phyloP scores from a whole-genome alignment of 2,888 invertebrate genomes.

The Watsonalla binaria region DNA sequence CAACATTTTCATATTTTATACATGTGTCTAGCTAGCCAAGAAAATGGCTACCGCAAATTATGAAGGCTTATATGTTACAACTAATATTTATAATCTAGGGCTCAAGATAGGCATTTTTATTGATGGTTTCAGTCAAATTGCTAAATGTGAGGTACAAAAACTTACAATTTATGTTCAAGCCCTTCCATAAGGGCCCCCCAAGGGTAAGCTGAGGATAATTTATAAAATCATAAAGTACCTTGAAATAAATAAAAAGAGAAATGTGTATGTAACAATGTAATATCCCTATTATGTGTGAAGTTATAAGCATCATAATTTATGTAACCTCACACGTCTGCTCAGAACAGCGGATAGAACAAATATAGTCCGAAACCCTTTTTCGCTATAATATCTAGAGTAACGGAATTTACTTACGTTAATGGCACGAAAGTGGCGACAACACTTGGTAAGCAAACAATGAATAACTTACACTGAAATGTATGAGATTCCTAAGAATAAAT shows the following conservation, averaged over 20 bases:
- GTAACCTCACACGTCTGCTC: conserved; percentile 15
- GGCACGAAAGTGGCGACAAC: conserved; percentile 39
- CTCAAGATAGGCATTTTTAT: too few species aligned
- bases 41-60: too few species aligned
- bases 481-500: conserved; percentile 25
- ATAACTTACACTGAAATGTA: conserved; percentile 35
- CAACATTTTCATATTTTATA: too few species aligned
- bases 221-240: neutral
- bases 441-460: conserved; percentile 41
- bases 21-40: too few species aligned
- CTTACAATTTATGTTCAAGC: too few species aligned
- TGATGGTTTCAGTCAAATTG: too few species aligned
- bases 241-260: neutral
- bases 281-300: conserved; percentile 1
- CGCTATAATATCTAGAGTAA: conserved; percentile 35
- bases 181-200: too few species aligned
- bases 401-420: conserved; percentile 44
- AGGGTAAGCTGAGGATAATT: neutral
- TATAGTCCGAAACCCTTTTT: conserved; percentile 23
- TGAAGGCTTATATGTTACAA: too few species aligned
- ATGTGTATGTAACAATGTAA: neutral
- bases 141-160: too few species aligned
- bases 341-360: conserved; percentile 2
- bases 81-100: too few species aligned
- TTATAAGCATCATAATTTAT: conserved; percentile 9